phyloP scores from a whole-genome alignment of 2,113 vertebrate genomes.

The Calypte anna region DNA sequence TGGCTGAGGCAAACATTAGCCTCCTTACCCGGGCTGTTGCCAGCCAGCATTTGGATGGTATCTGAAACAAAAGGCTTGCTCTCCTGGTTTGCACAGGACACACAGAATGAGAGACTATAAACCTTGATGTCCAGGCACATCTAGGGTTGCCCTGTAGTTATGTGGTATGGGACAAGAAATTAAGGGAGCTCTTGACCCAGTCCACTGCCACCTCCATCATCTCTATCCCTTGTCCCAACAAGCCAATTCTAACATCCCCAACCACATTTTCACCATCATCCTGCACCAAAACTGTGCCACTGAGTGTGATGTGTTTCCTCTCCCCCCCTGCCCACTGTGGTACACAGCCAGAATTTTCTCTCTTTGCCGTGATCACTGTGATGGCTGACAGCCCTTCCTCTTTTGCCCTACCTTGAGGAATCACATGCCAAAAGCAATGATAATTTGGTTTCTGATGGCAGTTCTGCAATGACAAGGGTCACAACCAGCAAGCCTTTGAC shows the following conservation, averaged over 20 bases:
- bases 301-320: neutral
- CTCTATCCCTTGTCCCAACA: neutral
- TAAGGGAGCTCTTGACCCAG: neutral
- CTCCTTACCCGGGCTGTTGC: neutral
- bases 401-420: neutral
- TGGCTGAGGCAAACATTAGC: accelerated
- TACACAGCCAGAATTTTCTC: neutral
- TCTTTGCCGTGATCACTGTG: neutral
- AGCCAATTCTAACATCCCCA: neutral
- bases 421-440: neutral
- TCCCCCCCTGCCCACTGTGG: neutral
- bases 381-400: neutral
- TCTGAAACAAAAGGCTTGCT: neutral
- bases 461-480: neutral
- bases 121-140: neutral
- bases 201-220: neutral
- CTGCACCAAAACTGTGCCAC: neutral
- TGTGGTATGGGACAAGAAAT: neutral
- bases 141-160: neutral
- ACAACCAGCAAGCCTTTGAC: neutral
- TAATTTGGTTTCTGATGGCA: neutral
- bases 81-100: neutral
- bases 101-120: neutral
- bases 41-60: neutral
- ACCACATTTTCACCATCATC: neutral